Evolutionary conservation across 2,113 vertebrate genomes (phyloP).

Genomic region (Rhabdomys dilectus): DNA sequence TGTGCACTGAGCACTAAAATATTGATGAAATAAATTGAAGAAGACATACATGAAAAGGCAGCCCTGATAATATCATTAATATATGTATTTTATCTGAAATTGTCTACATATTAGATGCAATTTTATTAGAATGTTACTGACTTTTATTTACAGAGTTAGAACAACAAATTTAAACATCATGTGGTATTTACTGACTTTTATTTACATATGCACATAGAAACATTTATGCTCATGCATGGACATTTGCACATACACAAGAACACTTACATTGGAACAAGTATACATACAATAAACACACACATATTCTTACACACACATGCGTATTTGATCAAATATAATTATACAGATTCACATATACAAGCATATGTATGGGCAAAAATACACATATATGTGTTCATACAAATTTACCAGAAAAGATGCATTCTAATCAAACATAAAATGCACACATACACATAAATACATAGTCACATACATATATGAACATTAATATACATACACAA

Average conservation of each 20-base stretch:
- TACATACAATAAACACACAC: not conserved
- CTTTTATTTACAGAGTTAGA: not conserved
- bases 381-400: not conserved
- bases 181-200: no score
- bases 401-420: not conserved
- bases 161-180: not conserved
- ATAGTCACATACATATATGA: not conserved
- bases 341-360: not conserved
- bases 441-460: not conserved
- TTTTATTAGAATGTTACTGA: not conserved
- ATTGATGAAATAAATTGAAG: not conserved
- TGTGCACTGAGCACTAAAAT: not conserved
- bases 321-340: not conserved
- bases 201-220: not conserved
- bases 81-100: not conserved
- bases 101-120: not conserved
- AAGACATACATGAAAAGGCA: not conserved
- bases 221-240: no score
- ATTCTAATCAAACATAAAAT: not conserved
- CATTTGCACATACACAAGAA: not conserved
- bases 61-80: not conserved
- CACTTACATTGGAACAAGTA: not conserved
- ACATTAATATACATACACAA: not conserved
- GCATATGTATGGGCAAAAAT: not conserved
- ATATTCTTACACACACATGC: not conserved